A percentile compares a stretch with the other conserved stretches of the same genome.
phyloP scores from a whole-genome alignment of 2,797 vertebrate species.

The Lutra lutra region DNA sequence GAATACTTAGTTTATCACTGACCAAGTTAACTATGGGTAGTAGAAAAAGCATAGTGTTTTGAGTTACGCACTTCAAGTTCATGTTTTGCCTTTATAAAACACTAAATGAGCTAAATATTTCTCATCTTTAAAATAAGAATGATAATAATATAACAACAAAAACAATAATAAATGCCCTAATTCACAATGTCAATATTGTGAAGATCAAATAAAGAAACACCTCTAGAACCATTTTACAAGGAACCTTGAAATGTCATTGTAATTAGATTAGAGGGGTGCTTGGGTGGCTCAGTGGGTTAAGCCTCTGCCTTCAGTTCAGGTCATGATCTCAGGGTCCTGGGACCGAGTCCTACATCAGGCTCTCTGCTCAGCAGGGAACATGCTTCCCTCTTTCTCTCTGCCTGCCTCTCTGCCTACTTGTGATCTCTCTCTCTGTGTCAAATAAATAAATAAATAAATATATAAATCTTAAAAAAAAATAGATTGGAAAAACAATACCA shows the following conservation, averaged over 20 bases:
- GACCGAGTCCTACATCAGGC: no score
- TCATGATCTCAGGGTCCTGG: no score
- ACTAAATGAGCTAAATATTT: not conserved
- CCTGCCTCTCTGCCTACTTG: no score
- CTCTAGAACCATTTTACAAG: not conserved
- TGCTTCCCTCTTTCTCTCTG: no score
- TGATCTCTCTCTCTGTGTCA: no score
- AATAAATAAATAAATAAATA: no score
- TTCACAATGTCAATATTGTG: not conserved
- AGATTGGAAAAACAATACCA: not conserved
- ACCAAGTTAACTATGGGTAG: not conserved
- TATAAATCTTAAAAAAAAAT: no score
- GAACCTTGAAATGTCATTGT: not conserved
- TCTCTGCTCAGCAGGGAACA: no score
- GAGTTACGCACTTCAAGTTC: not conserved
- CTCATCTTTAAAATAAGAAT: not conserved
- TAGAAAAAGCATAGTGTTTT: not conserved
- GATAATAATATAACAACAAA: not conserved
- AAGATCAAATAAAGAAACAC: not conserved
- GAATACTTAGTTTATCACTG: not conserved
- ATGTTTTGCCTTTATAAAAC: not conserved
- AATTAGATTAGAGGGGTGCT: not conserved
- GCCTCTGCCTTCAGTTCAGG: no score
- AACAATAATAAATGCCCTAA: not conserved
- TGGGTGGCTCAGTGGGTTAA: no score